Evolutionary conservation across 2,888 invertebrate genomes (phyloP).

Genomic region (Tipula vernalis): DNA sequence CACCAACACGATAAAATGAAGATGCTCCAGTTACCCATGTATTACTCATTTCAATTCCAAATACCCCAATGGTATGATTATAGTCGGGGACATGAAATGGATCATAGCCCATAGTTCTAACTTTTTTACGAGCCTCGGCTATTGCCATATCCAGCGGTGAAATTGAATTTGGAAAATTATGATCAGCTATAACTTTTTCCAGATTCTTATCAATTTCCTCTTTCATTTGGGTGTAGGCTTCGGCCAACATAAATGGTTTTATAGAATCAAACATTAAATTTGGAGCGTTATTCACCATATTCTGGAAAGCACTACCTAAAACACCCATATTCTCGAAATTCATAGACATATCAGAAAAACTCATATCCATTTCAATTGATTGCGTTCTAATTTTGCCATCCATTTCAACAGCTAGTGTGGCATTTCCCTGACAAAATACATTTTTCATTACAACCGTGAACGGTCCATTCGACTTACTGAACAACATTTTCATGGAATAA

Average conservation of each 20-base stretch:
- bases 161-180: slow-evolving; percentile 72
- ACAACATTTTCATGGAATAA: slow-evolving; percentile 60
- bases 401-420: slow-evolving; percentile 55
- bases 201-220: slow-evolving; percentile 62
- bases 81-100: slow-evolving; percentile 63
- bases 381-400: slow-evolving; percentile 67
- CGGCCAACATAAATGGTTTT: slow-evolving; percentile 68
- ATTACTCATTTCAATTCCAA: slow-evolving; percentile 54
- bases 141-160: slow-evolving; percentile 76
- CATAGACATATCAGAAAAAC: slow-evolving; percentile 60
- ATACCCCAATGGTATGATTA: slow-evolving; percentile 55
- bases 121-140: slow-evolving; percentile 57
- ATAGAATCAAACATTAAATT: slow-evolving; percentile 74
- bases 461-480: slow-evolving; percentile 59
- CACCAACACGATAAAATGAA: slow-evolving; percentile 69
- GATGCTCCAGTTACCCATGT: slow-evolving; percentile 71
- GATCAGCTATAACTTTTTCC: slow-evolving; percentile 50
- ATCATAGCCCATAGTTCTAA: slow-evolving; percentile 51
- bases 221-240: slow-evolving; percentile 62
- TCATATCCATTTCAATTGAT: slow-evolving; percentile 66
- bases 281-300: slow-evolving; percentile 70
- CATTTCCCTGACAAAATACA: slow-evolving; percentile 54
- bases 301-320: slow-evolving; percentile 54
- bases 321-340: slow-evolving; percentile 75
- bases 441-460: slow-evolving; percentile 63